Conservation (phyloP, 64 coral and sea anemone genomes). For the Stichodactyla helianthus region DNA sequence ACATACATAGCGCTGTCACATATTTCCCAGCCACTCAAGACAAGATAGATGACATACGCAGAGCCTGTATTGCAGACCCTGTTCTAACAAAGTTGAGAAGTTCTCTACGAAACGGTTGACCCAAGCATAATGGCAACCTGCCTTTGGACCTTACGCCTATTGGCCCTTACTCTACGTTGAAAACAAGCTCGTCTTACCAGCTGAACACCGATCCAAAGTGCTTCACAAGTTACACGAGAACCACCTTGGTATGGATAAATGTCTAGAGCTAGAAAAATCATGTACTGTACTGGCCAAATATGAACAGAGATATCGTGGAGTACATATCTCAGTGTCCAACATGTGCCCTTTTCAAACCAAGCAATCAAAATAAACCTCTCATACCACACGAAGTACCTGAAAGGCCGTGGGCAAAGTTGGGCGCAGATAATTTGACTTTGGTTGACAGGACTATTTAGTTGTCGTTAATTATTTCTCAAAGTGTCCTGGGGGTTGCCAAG, state of each 20-base stretch:
- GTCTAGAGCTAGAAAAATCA: conserved; percentile 20
- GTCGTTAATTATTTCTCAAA: too few relatives aligned
- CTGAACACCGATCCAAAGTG: conserved; percentile 7
- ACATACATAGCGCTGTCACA: not conserved
- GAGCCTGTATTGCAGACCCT: not conserved
- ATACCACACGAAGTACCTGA: conserved; percentile 17
- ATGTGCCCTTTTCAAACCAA: not conserved
- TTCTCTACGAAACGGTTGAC: not conserved
- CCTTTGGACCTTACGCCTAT: not conserved
- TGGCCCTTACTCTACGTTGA: conserved; percentile 8
- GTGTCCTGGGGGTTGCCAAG: too few relatives aligned
- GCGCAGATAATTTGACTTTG: too few relatives aligned
- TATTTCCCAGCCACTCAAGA: not conserved
- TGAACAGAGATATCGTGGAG: conserved; percentile 32
- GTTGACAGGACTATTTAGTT: too few relatives aligned
- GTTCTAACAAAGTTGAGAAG: not conserved
- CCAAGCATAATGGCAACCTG: not conserved
- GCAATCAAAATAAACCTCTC: not conserved
- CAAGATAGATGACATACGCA: not conserved
- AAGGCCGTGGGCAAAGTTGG: conserved; percentile 12
- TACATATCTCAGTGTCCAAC: not conserved
- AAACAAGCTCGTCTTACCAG: not conserved
- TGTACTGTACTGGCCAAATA: conserved; percentile 34
- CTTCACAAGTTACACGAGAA: conserved; percentile 16
- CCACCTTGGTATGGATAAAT: conserved; percentile 7